Percentiles rank a stretch among this genome's conserved stretches.
These are phyloP conservation scores for Chironex yamaguchii DNA, from an alignment of 30 jellyfish, hydroid and myxozoan species.

Conservation along the genomic window DNA sequence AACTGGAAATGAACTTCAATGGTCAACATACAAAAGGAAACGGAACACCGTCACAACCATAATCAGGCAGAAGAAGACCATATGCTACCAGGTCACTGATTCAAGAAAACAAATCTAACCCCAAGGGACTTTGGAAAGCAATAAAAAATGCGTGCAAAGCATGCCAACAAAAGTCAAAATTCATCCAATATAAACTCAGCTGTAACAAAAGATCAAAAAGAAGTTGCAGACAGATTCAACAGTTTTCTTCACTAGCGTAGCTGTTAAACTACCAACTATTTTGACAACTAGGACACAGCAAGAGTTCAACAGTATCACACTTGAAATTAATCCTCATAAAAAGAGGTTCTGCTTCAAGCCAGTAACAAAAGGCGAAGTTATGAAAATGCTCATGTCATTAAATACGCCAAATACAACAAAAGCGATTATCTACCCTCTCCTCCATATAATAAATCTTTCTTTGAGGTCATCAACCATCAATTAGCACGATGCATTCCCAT, in stretches of 20 bases:
- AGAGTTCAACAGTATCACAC: slow-evolving; percentile 22
- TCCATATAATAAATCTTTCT: slow-evolving; percentile 61
- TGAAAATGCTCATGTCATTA: slow-evolving; percentile 52
- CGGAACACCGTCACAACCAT: slow-evolving; percentile 60
- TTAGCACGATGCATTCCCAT: slow-evolving; percentile 71
- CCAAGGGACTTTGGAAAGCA: slow-evolving; percentile 75
- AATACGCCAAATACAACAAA: slow-evolving; percentile 67
- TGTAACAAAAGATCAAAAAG: slow-evolving; percentile 42
- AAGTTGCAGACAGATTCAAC: slow-evolving; percentile 19
- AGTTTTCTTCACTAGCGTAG: slow-evolving; percentile 65
- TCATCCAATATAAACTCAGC: slow-evolving; percentile 49
- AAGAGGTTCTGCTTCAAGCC: slow-evolving; percentile 63
- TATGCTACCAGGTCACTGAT: slow-evolving; percentile 46
- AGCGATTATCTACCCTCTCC: slow-evolving; percentile 62
- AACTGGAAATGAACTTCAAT: slow-evolving; percentile 46
- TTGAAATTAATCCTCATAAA: slow-evolving; percentile 26
- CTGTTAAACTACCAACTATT: slow-evolving; percentile 69
- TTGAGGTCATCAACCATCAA: slow-evolving; percentile 60
- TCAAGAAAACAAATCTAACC: slow-evolving; percentile 50
- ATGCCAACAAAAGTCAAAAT: slow-evolving; percentile 48
- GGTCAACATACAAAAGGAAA: slow-evolving; percentile 63
- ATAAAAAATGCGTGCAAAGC: slow-evolving; percentile 56
- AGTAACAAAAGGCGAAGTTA: slow-evolving; percentile 47
- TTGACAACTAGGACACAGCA: slow-evolving; percentile 61
- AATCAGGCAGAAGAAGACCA: too few species aligned